Evolutionary conservation across 2,113 vertebrate species (phyloP), one percentile per base, ranked within the genome.

Genomic region (Chlamydotis undulata): DNA sequence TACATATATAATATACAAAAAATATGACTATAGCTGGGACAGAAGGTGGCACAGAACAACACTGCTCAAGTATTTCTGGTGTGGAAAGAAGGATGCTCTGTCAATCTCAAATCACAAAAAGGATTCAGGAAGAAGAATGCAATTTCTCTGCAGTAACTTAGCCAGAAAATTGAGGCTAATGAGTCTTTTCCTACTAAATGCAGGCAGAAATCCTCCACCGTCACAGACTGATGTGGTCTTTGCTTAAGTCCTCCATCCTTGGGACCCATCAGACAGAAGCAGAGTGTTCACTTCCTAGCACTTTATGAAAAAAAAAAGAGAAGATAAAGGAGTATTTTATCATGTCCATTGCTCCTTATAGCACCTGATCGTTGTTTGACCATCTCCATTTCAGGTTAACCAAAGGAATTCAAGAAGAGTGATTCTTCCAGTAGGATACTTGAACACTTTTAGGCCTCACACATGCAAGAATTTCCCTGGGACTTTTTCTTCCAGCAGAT

Each of bases 91-190:
- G n/a, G 80, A 87, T 89, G 45, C 9, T 86, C 56, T 87, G 65
- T 96, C 90, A 94, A 53, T 87, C 74, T 83, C 77, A 89, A 95
- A 79, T 45, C 35, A 55, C 74, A 83, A 83, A 94, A 89, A 57
- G 45, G 61, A 87, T 73, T 96, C 69, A 65, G 65, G 49, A 77
- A 82, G 64, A 94, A 80, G 57, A 79, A 95, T 53, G 61, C 22
- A 73, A 69, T 90, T 91, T 95, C 50, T 89, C 39, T 90, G 43
- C 47, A 93, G 49, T 83, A 69, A 83, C 41, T 85, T 67, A 83
- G 57, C 33, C 77, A 90, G 82, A 87, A 83, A 90, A 73, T 10
- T 49, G 71, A 89, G 31, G 75, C 61, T 90, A 79, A 93, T 76
- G 77, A 86, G 49, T 31, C 61, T 91, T 89, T 91, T 47, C 50